Evolutionary conservation across 2,888 invertebrate genomes (phyloP), one percentile per base, ranked within the genome.

Genomic region (Parnassius orleans): DNA sequence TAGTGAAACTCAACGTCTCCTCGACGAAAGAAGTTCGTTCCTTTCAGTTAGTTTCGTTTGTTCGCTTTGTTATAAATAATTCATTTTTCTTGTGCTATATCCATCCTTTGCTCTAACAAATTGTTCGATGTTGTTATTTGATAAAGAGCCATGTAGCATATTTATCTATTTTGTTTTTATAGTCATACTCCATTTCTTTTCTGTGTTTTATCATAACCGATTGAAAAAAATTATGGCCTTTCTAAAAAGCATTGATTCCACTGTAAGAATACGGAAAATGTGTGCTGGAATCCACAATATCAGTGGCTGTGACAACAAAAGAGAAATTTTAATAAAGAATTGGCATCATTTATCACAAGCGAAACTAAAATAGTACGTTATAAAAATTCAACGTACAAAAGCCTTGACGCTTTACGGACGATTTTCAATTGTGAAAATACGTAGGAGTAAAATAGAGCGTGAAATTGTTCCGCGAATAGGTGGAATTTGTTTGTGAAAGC

Each of bases 401-500:
- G 80, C 76, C 73, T 73, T 72, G 72, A 73, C 76, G 75, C 72
- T 75, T 80, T 79, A 78, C 81, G 78, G 77, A 73, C 83, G 78
- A 80, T 82, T 85, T 86, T 85, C 84, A 83, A 84, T 84, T 84
- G 82, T 76, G 80, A 78, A 85, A 87, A 84, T 85, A 84, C 79
- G 81, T 80, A 77, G 75, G 75, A 76, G 78, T 86, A 86, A 89
- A 90, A 89, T 90, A 87, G 83, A 82, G 85, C 90, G 86, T 87
- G 84, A 88, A 90, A 90, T 88, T 86, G 86, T 81, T 79, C 78
- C 74, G 74, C 72, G 79, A 85, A 88, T 83, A 78, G 84, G 77
- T 77, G 73, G 81, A 82, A 87, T 89, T 90, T 90, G 89, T 90
- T 90, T 88, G 83, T 80, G 79, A 78, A 79, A 79, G 76, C 75